These are phyloP conservation scores for Heteropelma amictum DNA, from an alignment of 2,888 invertebrate genomes.

Conservation along the genomic window DNA sequence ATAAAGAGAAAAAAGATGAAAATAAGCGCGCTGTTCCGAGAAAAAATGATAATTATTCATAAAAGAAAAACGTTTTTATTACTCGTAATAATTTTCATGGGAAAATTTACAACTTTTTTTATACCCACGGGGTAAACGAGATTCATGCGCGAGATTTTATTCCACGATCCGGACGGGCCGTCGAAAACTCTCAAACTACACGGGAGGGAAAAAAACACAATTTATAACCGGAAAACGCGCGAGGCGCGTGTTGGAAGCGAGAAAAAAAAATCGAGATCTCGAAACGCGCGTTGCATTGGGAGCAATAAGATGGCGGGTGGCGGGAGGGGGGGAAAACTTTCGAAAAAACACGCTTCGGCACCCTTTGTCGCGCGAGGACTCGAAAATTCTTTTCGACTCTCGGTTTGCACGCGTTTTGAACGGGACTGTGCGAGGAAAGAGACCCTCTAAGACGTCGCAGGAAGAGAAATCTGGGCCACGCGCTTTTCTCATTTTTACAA, in stretches of 20 bases:
- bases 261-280: constrained; percentile 24
- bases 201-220: neutral
- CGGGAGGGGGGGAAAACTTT: constrained; percentile 44
- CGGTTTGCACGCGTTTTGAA: no score
- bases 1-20: no score
- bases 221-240: constrained; percentile 4
- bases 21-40: no score
- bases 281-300: neutral
- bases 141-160: no score
- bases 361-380: no score
- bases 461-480: constrained; percentile 58
- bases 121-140: no score
- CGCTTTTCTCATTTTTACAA: constrained; percentile 52
- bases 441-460: constrained; percentile 39
- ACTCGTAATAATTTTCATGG: no score
- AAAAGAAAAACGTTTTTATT: no score
- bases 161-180: no score
- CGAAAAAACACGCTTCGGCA: constrained; percentile 44
- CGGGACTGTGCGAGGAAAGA: constrained; percentile 11
- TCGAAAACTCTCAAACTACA: neutral
- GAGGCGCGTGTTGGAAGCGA: neutral
- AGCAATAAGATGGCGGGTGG: neutral
- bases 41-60: no score
- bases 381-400: no score
- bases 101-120: no score